Base-by-base conservation (phyloP, 2,113 vertebrate species). In the Amblyopsis rosae region DNA sequence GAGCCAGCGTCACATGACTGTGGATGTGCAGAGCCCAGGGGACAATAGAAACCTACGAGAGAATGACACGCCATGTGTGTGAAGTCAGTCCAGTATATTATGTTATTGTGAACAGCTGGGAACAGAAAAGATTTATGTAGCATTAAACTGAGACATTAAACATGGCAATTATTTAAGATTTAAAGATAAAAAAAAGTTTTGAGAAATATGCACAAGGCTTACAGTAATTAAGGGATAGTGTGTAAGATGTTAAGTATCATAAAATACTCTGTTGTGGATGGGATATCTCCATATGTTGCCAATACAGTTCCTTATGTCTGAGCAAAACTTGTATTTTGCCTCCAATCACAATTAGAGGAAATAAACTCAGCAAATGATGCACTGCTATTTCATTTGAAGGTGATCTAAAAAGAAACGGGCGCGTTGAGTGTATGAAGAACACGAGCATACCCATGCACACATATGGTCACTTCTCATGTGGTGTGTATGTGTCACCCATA, bases 41-140 rank as follows among this genome's bases (percentile, higher is more conserved):
- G 92, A 66, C 95, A 96, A 70, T 92, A 95, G 70, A 92, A 85
- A 16, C 95, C 95, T 93, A 71, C 46, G 72, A 81, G 66, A 75
- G 1, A 76, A 4, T 5, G 55, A 69, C 9, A 80, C 59, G 59
- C 46, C 70, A 8, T 9, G 45, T 57, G 16, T 10, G n/a, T 57
- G 26, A 26, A 26, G 1, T 26, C 26, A 26, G 26, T 26, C 6
- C 10, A 57, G 19, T 17, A 57, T 57, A 19, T 19, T 6, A 57
- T 33, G 35, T 2, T 13, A 12, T 13, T 15, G 10, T 35, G 13
- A 59, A 41, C 46, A 45, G 7, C 16, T 17, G 48, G 45, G 48
- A 47, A 17, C 16, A 16, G 16, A 1, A 62, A 6, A 0, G 4
- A 15, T 12, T 10, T 2, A 26, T 26, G 26, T 26, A 2, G 1